These are phyloP conservation scores for Peromyscus aztecus DNA, from an alignment of 2,797 vertebrate species.

Conservation along the genomic window DNA sequence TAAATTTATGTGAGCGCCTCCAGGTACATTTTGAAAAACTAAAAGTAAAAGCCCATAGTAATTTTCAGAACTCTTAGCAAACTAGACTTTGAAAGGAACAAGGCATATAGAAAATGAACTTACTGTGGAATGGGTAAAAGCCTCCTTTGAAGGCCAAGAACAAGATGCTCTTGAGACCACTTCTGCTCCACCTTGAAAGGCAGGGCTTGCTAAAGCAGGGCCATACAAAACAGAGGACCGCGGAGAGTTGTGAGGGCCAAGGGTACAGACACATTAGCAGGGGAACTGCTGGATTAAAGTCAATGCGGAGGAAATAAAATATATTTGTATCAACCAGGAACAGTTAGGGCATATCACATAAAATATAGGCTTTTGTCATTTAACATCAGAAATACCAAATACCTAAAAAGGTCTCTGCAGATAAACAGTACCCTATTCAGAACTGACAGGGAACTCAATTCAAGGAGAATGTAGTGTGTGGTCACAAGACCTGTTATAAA, in stretches of 20 bases:
- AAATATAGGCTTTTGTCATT: not conserved
- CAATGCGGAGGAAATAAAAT: not conserved
- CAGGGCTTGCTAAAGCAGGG: not conserved
- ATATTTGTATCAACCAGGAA: not conserved
- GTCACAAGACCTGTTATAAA: not conserved
- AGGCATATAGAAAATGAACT: not conserved
- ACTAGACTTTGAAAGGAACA: not conserved
- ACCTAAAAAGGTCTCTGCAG: not conserved
- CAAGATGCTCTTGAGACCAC: not conserved
- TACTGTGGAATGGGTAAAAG: not conserved
- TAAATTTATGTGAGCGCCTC: not conserved
- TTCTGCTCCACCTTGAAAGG: not conserved
- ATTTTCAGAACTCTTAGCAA: not conserved
- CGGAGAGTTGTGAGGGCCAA: not conserved
- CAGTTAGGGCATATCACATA: not conserved
- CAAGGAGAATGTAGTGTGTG: not conserved
- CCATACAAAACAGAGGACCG: not conserved
- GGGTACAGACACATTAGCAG: not conserved
- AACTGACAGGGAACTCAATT: not conserved
- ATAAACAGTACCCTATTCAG: not conserved
- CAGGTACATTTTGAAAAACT: not conserved
- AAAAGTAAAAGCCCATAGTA: not conserved
- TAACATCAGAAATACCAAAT: not conserved
- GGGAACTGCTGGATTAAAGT: not conserved
- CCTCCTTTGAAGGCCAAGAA: not conserved